Percentiles rank a stretch among this genome's conserved stretches.
Conservation (phyloP, 2,888 invertebrate genomes). For the Augiades crinisus region DNA sequence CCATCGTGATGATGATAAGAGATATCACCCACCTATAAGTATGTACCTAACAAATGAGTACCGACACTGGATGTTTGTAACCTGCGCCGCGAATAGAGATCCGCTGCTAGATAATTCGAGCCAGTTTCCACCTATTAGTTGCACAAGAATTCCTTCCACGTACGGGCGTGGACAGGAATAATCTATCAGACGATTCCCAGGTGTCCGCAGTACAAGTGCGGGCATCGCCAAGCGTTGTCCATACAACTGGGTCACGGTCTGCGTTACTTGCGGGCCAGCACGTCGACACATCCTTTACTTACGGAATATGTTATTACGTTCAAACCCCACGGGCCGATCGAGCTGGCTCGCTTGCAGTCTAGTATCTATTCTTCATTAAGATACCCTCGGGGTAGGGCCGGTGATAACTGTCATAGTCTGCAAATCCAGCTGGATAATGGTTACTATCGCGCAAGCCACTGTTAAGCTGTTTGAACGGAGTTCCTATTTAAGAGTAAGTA, state of each 20-base stretch:
- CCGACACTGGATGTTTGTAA: conserved; percentile 12
- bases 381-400: conserved; percentile 6
- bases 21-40: too few relatives aligned
- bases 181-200: conserved; percentile 25
- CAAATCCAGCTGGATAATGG: neutral
- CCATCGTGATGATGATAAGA: too few relatives aligned
- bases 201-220: conserved; percentile 20
- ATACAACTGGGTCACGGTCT: conserved; percentile 27
- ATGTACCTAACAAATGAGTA: conserved; percentile 3
- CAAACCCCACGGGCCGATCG: conserved; percentile 5
- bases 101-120: conserved; percentile 25
- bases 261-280: conserved; percentile 20
- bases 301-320: conserved; percentile 19
- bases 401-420: neutral
- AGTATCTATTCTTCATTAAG: conserved; percentile 8
- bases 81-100: conserved; percentile 23
- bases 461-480: conserved; percentile 14
- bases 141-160: conserved; percentile 27
- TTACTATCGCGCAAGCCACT: conserved; percentile 2
- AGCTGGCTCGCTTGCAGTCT: neutral
- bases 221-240: neutral
- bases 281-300: conserved; percentile 9
- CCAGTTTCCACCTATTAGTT: conserved; percentile 27
- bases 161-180: conserved; percentile 20
- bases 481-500: conserved; percentile 21